Percentiles rank a stretch among this genome's conserved stretches.
These are phyloP conservation scores for Tetramorium parvispinum DNA, from an alignment of 1,140 invertebrate genomes.

Conservation along the genomic window DNA sequence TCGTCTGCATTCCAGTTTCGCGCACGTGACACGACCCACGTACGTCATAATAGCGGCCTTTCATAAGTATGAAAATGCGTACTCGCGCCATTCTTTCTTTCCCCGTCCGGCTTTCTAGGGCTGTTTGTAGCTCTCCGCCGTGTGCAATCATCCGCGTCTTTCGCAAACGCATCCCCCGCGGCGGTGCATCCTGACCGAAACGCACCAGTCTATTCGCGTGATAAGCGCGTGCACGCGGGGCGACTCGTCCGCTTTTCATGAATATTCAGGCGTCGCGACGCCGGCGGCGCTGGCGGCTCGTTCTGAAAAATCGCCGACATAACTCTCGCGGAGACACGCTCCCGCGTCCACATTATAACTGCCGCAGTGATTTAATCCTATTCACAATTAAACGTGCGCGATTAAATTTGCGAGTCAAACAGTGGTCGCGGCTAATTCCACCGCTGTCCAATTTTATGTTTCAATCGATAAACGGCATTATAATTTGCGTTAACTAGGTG, in stretches of 20 bases:
- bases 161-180: not conserved
- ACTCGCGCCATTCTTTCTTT: not conserved
- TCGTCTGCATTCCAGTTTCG: slow-evolving; percentile 14
- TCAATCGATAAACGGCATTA: not conserved
- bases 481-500: not conserved
- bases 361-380: slow-evolving; percentile 18
- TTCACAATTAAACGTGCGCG: slow-evolving; percentile 5
- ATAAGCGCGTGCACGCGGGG: slow-evolving; percentile 24
- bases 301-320: slow-evolving; percentile 65
- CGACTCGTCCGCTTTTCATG: slow-evolving; percentile 34
- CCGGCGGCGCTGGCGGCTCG: not conserved
- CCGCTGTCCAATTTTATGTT: not conserved
- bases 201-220: not conserved
- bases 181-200: not conserved
- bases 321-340: not conserved
- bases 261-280: slow-evolving; percentile 60
- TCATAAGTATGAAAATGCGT: slow-evolving; percentile 2
- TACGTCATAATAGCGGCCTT: not conserved
- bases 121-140: not conserved
- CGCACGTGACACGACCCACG: not conserved
- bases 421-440: not conserved
- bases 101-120: not conserved
- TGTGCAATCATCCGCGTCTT: not conserved
- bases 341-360: slow-evolving; percentile 3
- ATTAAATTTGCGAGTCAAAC: slow-evolving; percentile 32